These are phyloP conservation scores for Agonum fuliginosum DNA, from an alignment of 2,888 invertebrate genomes.

Conservation along the genomic window DNA sequence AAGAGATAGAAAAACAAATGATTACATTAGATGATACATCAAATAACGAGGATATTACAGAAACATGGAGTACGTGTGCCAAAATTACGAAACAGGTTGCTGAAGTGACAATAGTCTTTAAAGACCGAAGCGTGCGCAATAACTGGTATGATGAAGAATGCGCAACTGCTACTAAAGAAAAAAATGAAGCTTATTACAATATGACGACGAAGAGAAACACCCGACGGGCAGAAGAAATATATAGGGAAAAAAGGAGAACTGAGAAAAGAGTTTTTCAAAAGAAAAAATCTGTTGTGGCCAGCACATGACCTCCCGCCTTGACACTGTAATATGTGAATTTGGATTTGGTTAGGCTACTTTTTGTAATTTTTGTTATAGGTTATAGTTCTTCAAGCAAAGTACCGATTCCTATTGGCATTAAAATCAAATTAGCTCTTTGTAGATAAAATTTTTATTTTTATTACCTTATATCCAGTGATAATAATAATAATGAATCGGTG, in stretches of 20 bases:
- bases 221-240: not conserved
- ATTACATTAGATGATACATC: not conserved
- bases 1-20: not conserved
- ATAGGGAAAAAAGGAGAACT: not conserved
- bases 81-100: not conserved
- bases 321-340: too few species aligned
- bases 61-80: not conserved
- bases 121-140: not conserved
- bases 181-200: not conserved
- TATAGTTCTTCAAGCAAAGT: too few species aligned
- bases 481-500: too few species aligned
- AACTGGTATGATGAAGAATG: slow-evolving; percentile 12
- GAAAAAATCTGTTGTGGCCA: too few species aligned
- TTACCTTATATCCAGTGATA: too few species aligned
- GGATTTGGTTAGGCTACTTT: too few species aligned
- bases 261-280: not conserved
- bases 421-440: too few species aligned
- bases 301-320: too few species aligned
- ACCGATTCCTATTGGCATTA: too few species aligned
- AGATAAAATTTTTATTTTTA: too few species aligned
- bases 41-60: slow-evolving; percentile 3
- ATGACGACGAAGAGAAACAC: not conserved
- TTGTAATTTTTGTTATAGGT: too few species aligned
- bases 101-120: not conserved
- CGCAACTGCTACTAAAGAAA: not conserved